Conservation (phyloP, 2,888 invertebrate species). For the Teleogryllus oceanicus region DNA sequence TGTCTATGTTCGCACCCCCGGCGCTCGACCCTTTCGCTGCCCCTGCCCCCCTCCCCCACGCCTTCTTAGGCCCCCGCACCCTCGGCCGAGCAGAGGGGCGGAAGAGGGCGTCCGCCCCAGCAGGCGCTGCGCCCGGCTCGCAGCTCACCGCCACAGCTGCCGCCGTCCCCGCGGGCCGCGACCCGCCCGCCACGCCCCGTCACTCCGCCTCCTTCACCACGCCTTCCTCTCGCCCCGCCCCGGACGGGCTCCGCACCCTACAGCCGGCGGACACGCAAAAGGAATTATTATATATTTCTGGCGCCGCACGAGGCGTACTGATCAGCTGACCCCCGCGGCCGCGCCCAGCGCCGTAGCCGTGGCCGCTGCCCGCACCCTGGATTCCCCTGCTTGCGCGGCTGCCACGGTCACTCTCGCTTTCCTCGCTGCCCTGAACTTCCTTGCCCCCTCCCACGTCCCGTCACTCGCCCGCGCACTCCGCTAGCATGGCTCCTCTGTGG, state of each 20-base stretch:
- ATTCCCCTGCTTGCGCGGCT: too few species aligned
- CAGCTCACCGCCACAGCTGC: not conserved
- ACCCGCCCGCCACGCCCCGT: not conserved
- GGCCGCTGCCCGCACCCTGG: too few species aligned
- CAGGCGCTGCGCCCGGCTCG: not conserved
- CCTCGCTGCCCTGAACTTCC: too few species aligned
- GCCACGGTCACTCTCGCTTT: too few species aligned
- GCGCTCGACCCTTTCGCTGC: not conserved
- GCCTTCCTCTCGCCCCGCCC: not conserved
- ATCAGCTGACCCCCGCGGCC: too few species aligned
- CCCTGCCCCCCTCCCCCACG: not conserved
- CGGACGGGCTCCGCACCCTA: not conserved
- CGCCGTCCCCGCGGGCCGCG: not conserved
- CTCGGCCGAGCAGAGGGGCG: not conserved
- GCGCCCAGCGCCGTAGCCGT: too few species aligned
- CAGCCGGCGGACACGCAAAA: not conserved
- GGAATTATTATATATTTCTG: conserved; percentile 1
- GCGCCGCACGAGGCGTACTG: not conserved
- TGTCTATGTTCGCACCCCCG: conserved; percentile 6
- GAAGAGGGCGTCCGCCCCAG: not conserved
- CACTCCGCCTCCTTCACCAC: not conserved
- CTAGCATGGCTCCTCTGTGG: too few species aligned
- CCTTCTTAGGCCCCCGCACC: not conserved
- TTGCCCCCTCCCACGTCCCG: too few species aligned
- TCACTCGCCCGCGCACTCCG: too few species aligned